Evolutionary conservation across 2,797 vertebrate species (phyloP).

Genomic region (Karalla daura): DNA sequence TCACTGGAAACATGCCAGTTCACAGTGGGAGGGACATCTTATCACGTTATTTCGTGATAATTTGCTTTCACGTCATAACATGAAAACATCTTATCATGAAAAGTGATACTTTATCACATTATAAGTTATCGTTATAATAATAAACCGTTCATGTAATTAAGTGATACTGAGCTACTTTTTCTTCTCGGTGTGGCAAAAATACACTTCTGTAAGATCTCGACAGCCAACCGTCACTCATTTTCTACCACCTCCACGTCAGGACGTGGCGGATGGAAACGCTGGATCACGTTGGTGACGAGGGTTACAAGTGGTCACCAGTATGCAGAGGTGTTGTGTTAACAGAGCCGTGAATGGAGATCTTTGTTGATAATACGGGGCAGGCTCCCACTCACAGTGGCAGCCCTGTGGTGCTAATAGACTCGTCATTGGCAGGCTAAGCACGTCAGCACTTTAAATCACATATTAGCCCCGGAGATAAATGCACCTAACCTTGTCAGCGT

Average conservation of each 20-base stretch:
- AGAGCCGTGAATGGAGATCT: slow-evolving; percentile 74
- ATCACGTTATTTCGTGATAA: no score
- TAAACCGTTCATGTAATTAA: no score
- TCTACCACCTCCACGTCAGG: slow-evolving; percentile 15
- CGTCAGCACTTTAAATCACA: slow-evolving; percentile 68
- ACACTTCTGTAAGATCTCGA: no score
- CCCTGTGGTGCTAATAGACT: slow-evolving; percentile 73
- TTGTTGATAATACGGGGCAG: slow-evolving; percentile 71
- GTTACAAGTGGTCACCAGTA: slow-evolving; percentile 63
- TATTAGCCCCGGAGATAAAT: slow-evolving; percentile 63
- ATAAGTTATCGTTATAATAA: no score
- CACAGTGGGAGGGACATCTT: no score
- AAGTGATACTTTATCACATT: no score
- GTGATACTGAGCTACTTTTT: no score
- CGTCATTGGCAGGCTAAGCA: slow-evolving; percentile 76
- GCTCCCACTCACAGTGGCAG: slow-evolving; percentile 68
- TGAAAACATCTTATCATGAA: no score
- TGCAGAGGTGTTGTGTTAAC: slow-evolving; percentile 63
- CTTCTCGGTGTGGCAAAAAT: no score
- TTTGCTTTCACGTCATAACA: no score
- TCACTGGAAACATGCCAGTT: no score
- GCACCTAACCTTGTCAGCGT: slow-evolving; percentile 34
- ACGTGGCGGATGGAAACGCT: slow-evolving; percentile 21
- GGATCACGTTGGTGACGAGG: slow-evolving; percentile 54
- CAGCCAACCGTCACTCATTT: slow-evolving; percentile 36